Evolutionary conservation across 2,797 vertebrate species (phyloP), one percentile per base, ranked within the genome.

Genomic region (Phataginus tetradactyla): DNA sequence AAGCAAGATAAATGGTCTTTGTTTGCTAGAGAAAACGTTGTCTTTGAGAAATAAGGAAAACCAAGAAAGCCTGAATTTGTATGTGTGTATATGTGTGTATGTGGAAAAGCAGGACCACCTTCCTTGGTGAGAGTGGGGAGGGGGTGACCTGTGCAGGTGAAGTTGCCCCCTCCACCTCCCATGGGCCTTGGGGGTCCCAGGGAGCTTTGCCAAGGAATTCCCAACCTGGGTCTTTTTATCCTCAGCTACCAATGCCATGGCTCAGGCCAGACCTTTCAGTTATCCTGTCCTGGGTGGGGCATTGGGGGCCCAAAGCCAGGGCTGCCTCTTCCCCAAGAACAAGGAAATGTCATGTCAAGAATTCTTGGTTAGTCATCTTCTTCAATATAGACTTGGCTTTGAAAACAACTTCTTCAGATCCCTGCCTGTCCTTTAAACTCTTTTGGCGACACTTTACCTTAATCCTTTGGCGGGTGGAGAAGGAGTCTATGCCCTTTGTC

Each of bases 1-100:
- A 97, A 96, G 89, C 96, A 93, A 97, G 97, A 98, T 98, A 98
- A 98, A 96, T 77, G 97, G 95, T 98, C 98, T 98, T 98, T 98
- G 98, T 98, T 97, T 98, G 97, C 94, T 98, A 94, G 10, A 96
- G 96, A 97, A 98, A 98, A 98, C 96, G 95, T 98, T 93, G 98
- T 98, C 96, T 98, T 92, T 63, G 86, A 93, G 98, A 98, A 98
- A 97, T 98, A 98, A 98, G 97, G 96, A 97, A 98, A 98, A 97
- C 94, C 97, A 94, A 32, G 39, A 92, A 55, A 77, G 91, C 87
- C 97, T 94, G 89, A 91, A 10, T 45, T 45, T 45, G 45, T 95
- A 97, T 95, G 96, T 75, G 86, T 51, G 92, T 39, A 45, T 45
- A 4, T 69, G 49, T 25, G 45, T 68, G 51, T 66, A 27, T 4